Evolutionary conservation across 2,888 invertebrate species (phyloP).

Genomic region (Mythimna albipuncta): DNA sequence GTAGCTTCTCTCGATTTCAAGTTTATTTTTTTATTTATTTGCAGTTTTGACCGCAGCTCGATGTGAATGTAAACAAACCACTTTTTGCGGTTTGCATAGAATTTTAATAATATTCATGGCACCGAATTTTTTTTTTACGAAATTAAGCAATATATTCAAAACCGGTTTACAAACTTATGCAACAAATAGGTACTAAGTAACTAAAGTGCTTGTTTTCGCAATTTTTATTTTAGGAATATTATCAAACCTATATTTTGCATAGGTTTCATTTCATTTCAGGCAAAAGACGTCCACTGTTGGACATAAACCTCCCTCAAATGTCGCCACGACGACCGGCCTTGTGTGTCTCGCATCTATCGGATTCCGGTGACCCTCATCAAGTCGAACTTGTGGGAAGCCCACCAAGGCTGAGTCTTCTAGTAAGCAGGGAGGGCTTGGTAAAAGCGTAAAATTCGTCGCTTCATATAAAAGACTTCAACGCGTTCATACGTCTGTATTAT

Average conservation of each 20-base stretch:
- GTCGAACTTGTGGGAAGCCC: no score
- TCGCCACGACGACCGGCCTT: no score
- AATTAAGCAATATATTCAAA: background rate
- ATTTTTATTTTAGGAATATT: background rate
- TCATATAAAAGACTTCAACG: constrained; percentile 32
- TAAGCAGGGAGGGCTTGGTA: no score
- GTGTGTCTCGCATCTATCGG: no score
- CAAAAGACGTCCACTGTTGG: no score
- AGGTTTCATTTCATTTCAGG: no score
- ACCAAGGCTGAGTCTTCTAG: no score
- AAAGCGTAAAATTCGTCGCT: background rate
- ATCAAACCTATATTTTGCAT: no score
- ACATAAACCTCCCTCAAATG: no score
- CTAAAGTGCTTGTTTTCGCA: background rate
- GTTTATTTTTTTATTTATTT: constrained; percentile 2
- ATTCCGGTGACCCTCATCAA: no score
- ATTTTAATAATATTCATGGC: background rate
- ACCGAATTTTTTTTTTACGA: background rate
- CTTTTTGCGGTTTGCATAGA: constrained; percentile 2
- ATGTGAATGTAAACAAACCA: constrained; percentile 15
- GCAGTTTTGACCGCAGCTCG: background rate
- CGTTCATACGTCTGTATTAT: background rate
- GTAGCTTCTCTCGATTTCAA: background rate
- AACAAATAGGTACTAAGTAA: background rate
- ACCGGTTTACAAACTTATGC: background rate